These are phyloP conservation scores for Dioctria linearis DNA, from an alignment of 2,888 invertebrate species.

Conservation along the genomic window DNA sequence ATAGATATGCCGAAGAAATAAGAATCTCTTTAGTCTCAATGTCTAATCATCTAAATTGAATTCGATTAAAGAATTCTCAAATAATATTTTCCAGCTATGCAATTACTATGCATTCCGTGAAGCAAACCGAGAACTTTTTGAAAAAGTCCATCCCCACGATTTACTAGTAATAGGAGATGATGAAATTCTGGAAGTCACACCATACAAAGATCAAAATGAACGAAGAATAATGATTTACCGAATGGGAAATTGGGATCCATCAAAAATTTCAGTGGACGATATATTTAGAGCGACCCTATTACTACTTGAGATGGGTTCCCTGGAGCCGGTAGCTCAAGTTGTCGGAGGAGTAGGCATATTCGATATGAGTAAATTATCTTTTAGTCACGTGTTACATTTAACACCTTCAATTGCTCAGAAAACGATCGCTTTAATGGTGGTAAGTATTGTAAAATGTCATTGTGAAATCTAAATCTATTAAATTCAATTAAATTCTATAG, in stretches of 20 bases:
- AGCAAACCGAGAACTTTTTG: slow-evolving; percentile 78
- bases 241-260: slow-evolving; percentile 84
- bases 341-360: slow-evolving; percentile 84
- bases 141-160: slow-evolving; percentile 78
- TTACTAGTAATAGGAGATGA: slow-evolving; percentile 78
- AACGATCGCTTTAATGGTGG: slow-evolving; percentile 80
- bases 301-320: slow-evolving; percentile 80
- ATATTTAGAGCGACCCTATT: slow-evolving; percentile 81
- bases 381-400: slow-evolving; percentile 81
- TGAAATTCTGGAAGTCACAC: slow-evolving; percentile 80
- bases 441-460: slow-evolving; percentile 68
- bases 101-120: slow-evolving; percentile 84
- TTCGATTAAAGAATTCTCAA: too few relatives aligned
- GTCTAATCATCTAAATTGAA: too few relatives aligned
- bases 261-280: slow-evolving; percentile 77
- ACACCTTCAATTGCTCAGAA: slow-evolving; percentile 80
- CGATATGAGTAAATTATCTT: slow-evolving; percentile 80
- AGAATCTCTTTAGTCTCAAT: too few relatives aligned
- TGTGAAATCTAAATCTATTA: too few relatives aligned
- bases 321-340: slow-evolving; percentile 83
- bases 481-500: slow-evolving; percentile 69
- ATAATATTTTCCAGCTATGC: slow-evolving; percentile 71
- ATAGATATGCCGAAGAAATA: too few relatives aligned
- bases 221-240: slow-evolving; percentile 80
- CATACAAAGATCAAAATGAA: slow-evolving; percentile 83